Percentiles rank a stretch among this genome's conserved stretches.
Conservation (phyloP, 2,113 vertebrate genomes). For the Vombatus ursinus region DNA sequence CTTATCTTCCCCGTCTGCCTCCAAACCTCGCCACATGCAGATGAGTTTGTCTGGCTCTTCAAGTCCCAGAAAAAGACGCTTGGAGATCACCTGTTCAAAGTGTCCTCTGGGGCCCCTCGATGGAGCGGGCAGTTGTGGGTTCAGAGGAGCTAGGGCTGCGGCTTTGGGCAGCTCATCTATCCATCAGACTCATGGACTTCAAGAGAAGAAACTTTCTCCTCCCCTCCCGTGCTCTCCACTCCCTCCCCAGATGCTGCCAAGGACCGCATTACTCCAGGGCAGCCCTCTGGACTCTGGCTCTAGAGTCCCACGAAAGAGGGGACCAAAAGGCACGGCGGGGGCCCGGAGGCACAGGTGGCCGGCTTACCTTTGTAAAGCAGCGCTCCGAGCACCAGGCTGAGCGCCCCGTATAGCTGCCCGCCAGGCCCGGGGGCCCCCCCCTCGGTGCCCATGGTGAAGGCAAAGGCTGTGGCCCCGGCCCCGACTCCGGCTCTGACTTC, state of each 20-base stretch:
- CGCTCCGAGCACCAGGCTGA: conserved; percentile 78
- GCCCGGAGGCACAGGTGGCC: background rate
- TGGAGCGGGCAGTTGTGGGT: accelerated
- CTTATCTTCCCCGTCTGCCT: background rate
- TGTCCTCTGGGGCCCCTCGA: background rate
- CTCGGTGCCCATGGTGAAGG: conserved; percentile 60
- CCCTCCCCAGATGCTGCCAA: background rate
- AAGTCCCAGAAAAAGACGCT: background rate
- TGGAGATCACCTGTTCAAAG: background rate
- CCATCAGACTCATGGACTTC: background rate
- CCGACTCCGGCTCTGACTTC: conserved; percentile 9
- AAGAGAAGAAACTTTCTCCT: background rate
- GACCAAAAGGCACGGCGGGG: background rate
- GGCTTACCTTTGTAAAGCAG: conserved; percentile 81
- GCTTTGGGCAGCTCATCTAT: background rate
- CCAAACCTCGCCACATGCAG: background rate
- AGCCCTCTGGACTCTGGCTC: background rate
- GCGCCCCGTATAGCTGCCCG: conserved; percentile 66
- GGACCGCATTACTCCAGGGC: background rate
- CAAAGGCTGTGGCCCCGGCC: background rate
- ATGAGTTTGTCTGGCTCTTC: background rate
- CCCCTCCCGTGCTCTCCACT: background rate
- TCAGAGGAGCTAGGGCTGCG: background rate
- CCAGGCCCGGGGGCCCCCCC: conserved; percentile 67
- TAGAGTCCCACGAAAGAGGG: background rate